phyloP scores from a whole-genome alignment of 2,888 invertebrate genomes.

The Leistus spinibarbis region DNA sequence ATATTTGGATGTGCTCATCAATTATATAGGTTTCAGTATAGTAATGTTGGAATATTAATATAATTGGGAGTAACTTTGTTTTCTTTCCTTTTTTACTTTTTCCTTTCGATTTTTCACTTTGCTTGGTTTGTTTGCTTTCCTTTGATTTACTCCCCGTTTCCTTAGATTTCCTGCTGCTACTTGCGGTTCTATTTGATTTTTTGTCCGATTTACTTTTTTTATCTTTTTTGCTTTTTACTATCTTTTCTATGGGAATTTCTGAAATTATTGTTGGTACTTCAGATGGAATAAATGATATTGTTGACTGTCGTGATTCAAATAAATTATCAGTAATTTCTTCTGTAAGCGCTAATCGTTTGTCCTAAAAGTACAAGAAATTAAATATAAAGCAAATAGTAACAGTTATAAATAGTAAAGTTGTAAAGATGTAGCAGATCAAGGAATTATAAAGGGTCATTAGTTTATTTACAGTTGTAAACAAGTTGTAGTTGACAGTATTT shows the following conservation, averaged over 20 bases:
- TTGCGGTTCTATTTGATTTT: background rate
- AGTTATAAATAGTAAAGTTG: too few relatives aligned
- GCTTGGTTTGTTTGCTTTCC: background rate
- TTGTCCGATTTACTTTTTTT: background rate
- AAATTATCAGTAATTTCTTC: background rate
- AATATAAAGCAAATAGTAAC: too few relatives aligned
- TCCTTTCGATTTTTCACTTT: background rate
- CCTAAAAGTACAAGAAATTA: background rate
- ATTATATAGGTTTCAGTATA: conserved; percentile 22
- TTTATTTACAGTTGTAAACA: too few relatives aligned
- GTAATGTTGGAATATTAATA: conserved; percentile 35
- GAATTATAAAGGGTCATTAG: too few relatives aligned
- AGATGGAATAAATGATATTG: background rate
- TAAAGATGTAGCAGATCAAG: too few relatives aligned
- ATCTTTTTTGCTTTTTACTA: background rate
- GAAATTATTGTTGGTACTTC: background rate
- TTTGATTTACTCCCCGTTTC: background rate
- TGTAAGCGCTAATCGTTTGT: background rate
- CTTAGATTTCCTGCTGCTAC: background rate
- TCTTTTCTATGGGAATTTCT: background rate
- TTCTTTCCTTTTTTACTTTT: background rate
- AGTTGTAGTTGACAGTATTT: too few relatives aligned
- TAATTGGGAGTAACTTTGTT: conserved; percentile 7
- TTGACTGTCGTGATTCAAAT: background rate
- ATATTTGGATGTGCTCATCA: conserved; percentile 34